These are phyloP conservation scores for Myanophis thanlyinensis DNA, from an alignment of 2,113 vertebrate genomes.

Conservation along the genomic window DNA sequence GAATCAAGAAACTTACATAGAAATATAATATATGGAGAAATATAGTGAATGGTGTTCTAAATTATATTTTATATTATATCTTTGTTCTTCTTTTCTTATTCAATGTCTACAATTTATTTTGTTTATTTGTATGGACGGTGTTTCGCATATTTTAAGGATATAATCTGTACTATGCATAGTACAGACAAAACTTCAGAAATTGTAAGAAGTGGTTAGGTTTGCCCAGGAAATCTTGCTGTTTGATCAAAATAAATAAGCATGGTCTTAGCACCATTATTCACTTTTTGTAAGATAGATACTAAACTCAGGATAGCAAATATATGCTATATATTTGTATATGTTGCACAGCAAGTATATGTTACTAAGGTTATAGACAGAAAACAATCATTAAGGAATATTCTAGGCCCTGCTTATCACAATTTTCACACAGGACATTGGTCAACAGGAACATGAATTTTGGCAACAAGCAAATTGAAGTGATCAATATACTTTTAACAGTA, in stretches of 20 bases:
- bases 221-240: background rate
- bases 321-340: background rate
- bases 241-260: background rate
- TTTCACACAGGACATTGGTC: background rate
- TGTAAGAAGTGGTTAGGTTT: background rate
- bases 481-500: background rate
- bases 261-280: background rate
- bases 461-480: background rate
- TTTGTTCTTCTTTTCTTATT: background rate
- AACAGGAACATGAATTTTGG: background rate
- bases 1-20: background rate
- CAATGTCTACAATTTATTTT: background rate
- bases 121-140: background rate
- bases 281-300: background rate
- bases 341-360: background rate
- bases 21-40: background rate
- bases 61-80: background rate
- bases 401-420: background rate
- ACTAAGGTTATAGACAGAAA: background rate
- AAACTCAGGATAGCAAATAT: background rate
- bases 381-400: background rate
- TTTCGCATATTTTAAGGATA: constrained; percentile 20
- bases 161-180: constrained; percentile 25
- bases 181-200: no score
- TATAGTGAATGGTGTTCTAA: background rate